Conservation (phyloP, 1,140 invertebrate genomes). For the Drosophila cardini region DNA sequence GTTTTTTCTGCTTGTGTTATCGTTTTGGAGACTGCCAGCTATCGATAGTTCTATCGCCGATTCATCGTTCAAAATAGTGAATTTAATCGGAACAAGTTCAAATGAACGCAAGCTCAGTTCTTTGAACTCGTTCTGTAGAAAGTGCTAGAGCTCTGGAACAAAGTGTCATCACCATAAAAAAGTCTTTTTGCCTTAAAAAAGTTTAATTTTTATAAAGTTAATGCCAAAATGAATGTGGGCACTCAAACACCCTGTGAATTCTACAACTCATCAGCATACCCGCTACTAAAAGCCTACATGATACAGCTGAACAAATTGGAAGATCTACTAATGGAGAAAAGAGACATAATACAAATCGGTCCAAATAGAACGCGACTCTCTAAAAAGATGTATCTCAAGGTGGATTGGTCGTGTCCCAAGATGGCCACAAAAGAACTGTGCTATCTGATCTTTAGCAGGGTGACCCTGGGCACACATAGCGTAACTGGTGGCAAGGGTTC, state of each 20-base stretch:
- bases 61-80: no score
- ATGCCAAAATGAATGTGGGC: neutral
- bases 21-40: no score
- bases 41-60: no score
- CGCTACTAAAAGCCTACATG: neutral
- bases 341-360: constrained; percentile 8
- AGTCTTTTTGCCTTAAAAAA: no score
- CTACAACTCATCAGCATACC: neutral
- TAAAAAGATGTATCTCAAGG: neutral
- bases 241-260: constrained; percentile 19
- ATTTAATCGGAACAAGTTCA: no score
- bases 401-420: constrained; percentile 3
- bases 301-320: constrained; percentile 7
- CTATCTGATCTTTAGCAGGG: constrained; percentile 17
- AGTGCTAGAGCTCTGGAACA: no score
- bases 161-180: no score
- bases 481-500: constrained; percentile 4
- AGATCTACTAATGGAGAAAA: neutral
- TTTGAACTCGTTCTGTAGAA: no score
- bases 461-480: constrained; percentile 18
- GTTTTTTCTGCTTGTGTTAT: no score
- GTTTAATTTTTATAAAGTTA: no score
- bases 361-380: constrained; percentile 13
- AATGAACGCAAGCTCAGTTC: no score
- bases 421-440: constrained; percentile 8